Evolutionary conservation across 30 jellyfish, hydroid and myxozoan species (phyloP), one percentile per base, ranked within the genome.

Genomic region (Turritopsis rubra): DNA sequence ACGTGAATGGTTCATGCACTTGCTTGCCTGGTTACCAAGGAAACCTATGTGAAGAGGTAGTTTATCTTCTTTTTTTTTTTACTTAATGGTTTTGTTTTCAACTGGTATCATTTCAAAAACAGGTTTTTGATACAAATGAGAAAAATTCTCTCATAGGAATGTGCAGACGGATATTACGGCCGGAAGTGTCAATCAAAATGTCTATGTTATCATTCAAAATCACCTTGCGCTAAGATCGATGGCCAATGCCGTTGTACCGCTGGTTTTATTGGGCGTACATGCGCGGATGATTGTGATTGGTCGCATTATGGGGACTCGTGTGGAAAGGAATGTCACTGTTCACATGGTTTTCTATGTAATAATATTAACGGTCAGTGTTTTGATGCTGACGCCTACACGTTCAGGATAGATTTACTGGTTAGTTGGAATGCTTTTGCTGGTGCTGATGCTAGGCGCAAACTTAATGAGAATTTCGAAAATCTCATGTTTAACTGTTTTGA

Each of bases 11-110:
- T 52, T 81, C 85, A 18, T 92, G 98, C 79, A 66, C 76, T 30
- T 92, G 98, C 81, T 73, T 73, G 28, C 84, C 90, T 80, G 98
- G 98, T 24, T 92, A 66, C 76, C 79, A 79, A 21, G 98, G 96
- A 77, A 75, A 17, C 8, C 26, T 52, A 4, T 92, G 98, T 79
- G 88, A 82, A 77, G 72, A 81, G 96, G 98, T 91, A 41, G 60
- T 41, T 41, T 3, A 41, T 41, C 5, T 3, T 41, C 5, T 41
- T 13, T 41, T 41, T 5, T 41, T 41, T 41, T 5, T 41, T 41
- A 5, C 9, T 3, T 41, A 5, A 41, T 41, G n/a, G n/a, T n/a
- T n/a, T n/a, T n/a, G n/a, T 5, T 41, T 41, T 41, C 9, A 13
- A 3, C 5, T 41, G 60, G 60, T 41, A 13, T 41, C 60, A 41